A percentile compares a stretch with the other conserved stretches of the same genome.
Conservation (phyloP, 2,113 vertebrate genomes). For the Sinocyclocheilus grahami region DNA sequence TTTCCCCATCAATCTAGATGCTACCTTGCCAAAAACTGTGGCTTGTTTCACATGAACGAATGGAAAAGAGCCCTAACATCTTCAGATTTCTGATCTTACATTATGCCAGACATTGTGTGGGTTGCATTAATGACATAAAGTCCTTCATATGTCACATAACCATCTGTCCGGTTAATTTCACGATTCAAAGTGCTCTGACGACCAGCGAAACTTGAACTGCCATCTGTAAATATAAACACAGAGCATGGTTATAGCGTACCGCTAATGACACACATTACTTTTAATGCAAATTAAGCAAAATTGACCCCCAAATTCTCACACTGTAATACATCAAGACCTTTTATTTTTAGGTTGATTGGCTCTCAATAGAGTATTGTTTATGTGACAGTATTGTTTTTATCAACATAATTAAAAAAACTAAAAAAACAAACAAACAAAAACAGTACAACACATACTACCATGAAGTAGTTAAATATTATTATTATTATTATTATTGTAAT, state of each 20-base stretch:
- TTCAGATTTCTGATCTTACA: background rate
- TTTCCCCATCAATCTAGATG: background rate
- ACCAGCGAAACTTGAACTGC: background rate
- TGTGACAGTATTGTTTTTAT: background rate
- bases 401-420: background rate
- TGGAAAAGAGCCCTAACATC: background rate
- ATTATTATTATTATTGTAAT: too few species aligned
- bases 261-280: background rate
- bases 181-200: background rate
- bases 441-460: background rate
- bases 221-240: conserved; percentile 4
- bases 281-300: background rate
- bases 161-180: conserved; percentile 4
- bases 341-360: background rate
- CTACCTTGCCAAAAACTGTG: background rate
- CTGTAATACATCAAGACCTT: background rate
- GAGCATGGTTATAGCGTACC: background rate
- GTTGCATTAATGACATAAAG: conserved; percentile 15
- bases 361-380: background rate
- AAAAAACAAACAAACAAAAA: background rate
- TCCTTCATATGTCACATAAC: conserved; percentile 13
- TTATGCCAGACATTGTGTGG: conserved; percentile 2
- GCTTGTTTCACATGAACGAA: background rate
- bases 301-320: background rate
- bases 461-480: background rate